These are phyloP conservation scores for Hylaea fasciaria DNA, from an alignment of 2,888 invertebrate species.

Conservation along the genomic window DNA sequence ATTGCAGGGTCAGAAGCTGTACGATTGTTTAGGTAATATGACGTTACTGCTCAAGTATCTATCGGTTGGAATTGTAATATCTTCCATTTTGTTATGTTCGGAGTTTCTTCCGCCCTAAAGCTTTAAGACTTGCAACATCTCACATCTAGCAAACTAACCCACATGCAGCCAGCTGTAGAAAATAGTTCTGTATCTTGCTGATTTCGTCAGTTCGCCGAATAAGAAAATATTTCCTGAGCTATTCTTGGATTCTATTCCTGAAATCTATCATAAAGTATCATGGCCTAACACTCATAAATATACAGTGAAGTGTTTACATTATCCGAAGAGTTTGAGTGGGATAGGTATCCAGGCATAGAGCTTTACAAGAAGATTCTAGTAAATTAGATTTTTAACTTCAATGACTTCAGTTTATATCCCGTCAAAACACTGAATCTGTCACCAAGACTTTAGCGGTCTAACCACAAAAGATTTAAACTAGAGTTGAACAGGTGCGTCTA, in stretches of 20 bases:
- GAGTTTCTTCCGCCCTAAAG: too few species aligned
- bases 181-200: constrained; percentile 4
- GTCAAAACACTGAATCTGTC: too few species aligned
- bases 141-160: neutral
- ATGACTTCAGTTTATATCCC: too few species aligned
- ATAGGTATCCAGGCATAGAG: neutral
- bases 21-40: too few species aligned
- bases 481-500: too few species aligned
- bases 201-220: constrained; percentile 36
- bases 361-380: neutral
- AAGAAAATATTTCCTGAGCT: constrained; percentile 28
- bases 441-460: too few species aligned
- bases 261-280: constrained; percentile 26
- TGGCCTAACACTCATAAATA: constrained; percentile 2
- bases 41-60: too few species aligned
- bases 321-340: neutral
- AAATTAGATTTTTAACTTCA: neutral
- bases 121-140: too few species aligned
- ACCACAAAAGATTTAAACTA: too few species aligned
- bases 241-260: constrained; percentile 17
- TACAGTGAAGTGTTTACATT: constrained; percentile 8
- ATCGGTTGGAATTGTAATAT: too few species aligned
- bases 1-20: too few species aligned
- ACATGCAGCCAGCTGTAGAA: neutral
- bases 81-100: too few species aligned